Conservation (phyloP, 1,140 invertebrate genomes). For the Bombus confusus region DNA sequence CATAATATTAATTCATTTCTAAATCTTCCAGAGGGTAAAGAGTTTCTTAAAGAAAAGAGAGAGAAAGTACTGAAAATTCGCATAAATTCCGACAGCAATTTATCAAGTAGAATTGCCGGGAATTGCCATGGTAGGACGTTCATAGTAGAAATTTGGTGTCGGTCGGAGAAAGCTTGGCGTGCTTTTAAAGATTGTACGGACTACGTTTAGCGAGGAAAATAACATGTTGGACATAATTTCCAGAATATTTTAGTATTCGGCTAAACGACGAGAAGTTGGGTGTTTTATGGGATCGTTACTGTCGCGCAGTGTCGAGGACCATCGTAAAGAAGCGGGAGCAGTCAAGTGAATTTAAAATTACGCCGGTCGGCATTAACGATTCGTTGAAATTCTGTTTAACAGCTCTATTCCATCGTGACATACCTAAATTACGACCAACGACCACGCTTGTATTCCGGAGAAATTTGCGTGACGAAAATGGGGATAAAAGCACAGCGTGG, state of each 20-base stretch:
- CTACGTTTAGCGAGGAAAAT: background rate
- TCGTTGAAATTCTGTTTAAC: constrained; percentile 8
- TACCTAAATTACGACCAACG: background rate
- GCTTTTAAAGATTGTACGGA: background rate
- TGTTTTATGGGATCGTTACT: background rate
- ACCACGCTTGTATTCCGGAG: background rate
- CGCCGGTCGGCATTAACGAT: background rate
- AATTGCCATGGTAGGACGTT: background rate
- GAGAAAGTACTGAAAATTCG: background rate
- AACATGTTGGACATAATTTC: constrained; percentile 2
- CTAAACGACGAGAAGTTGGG: constrained; percentile 6
- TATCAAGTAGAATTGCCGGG: background rate
- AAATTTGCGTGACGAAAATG: background rate
- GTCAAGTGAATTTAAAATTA: constrained; percentile 6
- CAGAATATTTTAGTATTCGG: constrained; percentile 13
- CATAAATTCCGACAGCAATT: background rate
- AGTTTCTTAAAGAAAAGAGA: background rate
- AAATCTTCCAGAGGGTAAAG: background rate
- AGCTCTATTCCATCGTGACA: background rate
- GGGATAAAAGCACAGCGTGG: background rate
- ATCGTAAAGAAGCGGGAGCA: constrained; percentile 1
- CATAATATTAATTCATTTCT: background rate
- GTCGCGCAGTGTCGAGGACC: background rate
- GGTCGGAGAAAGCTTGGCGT: background rate
- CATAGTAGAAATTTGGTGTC: background rate